A percentile compares a stretch with the other conserved stretches of the same genome.
phyloP scores from a whole-genome alignment of 2,797 vertebrate species.

The Notoglanidium macrostoma region DNA sequence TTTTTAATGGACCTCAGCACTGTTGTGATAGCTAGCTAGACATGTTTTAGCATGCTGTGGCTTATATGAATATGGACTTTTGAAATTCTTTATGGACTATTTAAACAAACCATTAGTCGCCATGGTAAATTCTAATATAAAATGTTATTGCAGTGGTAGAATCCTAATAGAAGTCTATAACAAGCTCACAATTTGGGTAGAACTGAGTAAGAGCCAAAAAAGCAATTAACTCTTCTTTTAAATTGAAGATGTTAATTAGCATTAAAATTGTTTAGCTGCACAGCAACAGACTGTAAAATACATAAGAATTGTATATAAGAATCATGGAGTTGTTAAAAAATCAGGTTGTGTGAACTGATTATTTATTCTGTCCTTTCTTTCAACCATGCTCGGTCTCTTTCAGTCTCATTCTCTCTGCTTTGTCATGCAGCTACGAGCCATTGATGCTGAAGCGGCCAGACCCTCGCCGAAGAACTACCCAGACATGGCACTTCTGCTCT shows the following conservation, averaged over 20 bases:
- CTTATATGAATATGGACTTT: background rate
- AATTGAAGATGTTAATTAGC: background rate
- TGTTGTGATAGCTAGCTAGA: background rate
- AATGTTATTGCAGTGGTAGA: background rate
- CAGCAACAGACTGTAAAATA: background rate
- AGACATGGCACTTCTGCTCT: conserved; percentile 92
- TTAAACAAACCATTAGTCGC: background rate
- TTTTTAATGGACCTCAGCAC: background rate
- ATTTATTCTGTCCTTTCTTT: background rate
- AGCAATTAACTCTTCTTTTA: background rate
- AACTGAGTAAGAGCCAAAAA: background rate
- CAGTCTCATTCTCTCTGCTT: background rate
- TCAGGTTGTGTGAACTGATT: background rate
- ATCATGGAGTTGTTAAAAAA: background rate
- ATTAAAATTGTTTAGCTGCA: background rate
- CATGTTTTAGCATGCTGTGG: background rate
- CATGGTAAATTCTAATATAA: background rate
- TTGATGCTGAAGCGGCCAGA: conserved; percentile 92
- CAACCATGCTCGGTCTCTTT: background rate
- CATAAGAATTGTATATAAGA: background rate
- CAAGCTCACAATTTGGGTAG: background rate
- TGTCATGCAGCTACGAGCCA: conserved; percentile 83
- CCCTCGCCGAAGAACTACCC: conserved; percentile 88
- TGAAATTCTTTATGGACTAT: background rate
- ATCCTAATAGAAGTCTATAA: background rate